Conservation (phyloP, 2,113 vertebrate species). For the Chaenogobius annularis region DNA sequence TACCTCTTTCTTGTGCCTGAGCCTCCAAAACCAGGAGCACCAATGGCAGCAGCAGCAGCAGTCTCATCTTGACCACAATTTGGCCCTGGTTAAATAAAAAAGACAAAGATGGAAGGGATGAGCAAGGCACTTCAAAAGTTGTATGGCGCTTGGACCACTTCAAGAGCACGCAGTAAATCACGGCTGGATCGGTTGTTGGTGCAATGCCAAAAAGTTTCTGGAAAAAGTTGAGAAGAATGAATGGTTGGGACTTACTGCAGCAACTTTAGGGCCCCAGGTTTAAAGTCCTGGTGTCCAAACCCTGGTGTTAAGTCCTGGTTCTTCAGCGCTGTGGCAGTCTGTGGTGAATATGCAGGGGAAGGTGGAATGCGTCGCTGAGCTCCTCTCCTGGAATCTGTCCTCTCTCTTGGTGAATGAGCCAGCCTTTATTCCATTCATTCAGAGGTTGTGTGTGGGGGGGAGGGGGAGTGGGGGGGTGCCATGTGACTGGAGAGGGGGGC, state of each 20-base stretch:
- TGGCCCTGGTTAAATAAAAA: neutral
- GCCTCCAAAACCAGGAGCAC: neutral
- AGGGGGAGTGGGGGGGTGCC: neutral
- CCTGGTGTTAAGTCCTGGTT: neutral
- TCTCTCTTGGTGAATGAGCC: constrained; percentile 9
- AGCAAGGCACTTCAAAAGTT: neutral
- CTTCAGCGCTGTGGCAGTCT: neutral
- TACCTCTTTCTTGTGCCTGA: neutral
- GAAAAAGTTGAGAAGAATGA: too few relatives aligned
- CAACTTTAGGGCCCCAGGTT: neutral
- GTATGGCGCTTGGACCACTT: neutral
- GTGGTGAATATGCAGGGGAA: neutral
- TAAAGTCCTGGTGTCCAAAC: neutral
- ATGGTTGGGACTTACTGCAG: neutral
- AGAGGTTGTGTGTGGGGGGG: neutral
- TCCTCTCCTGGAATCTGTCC: constrained; percentile 5
- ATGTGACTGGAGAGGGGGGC: constrained; percentile 2
- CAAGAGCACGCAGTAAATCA: neutral
- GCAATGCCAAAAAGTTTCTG: neutral
- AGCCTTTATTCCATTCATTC: constrained; percentile 15
- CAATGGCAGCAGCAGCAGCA: constrained; percentile 4
- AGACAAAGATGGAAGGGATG: neutral
- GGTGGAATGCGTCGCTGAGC: constrained; percentile 8
- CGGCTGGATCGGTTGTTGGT: neutral
- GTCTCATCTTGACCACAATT: constrained; percentile 1